Conservation (phyloP, 2,888 invertebrate genomes). For the Drosophila helvetica region DNA sequence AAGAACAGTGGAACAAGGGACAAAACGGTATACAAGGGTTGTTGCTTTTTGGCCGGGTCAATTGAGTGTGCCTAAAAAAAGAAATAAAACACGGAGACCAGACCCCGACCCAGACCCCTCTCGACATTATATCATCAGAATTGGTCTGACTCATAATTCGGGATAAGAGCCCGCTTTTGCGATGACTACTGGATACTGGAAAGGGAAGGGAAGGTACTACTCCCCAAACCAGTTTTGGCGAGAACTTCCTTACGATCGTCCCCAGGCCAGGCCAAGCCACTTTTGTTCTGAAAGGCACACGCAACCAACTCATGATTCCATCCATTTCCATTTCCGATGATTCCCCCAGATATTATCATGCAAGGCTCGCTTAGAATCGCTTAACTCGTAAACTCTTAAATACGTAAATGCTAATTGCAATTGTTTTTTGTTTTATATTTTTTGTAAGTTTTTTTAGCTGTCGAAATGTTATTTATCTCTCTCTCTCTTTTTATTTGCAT, state of each 20-base stretch:
- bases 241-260: slow-evolving; percentile 60
- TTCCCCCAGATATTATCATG: slow-evolving; percentile 57
- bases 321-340: slow-evolving; percentile 29
- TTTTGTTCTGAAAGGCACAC: slow-evolving; percentile 42
- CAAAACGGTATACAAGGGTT: slow-evolving; percentile 12
- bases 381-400: slow-evolving; percentile 36
- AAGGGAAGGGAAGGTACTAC: slow-evolving; percentile 4
- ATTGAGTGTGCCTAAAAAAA: slow-evolving; percentile 42
- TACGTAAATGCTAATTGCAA: slow-evolving; percentile 55
- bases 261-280: slow-evolving; percentile 1
- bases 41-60: slow-evolving; percentile 33
- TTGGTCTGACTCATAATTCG: slow-evolving; percentile 22
- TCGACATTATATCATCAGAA: slow-evolving; percentile 24
- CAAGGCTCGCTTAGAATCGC: slow-evolving; percentile 53
- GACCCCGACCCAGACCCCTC: slow-evolving; percentile 5
- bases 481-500: slow-evolving; percentile 1
- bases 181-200: background rate
- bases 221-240: slow-evolving; percentile 31
- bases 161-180: background rate
- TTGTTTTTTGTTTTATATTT: slow-evolving; percentile 27
- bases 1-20: slow-evolving; percentile 4
- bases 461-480: slow-evolving; percentile 35
- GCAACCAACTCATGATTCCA: slow-evolving; percentile 63
- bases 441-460: slow-evolving; percentile 27
- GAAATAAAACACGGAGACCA: slow-evolving; percentile 19